Base-by-base conservation (phyloP, 2,113 vertebrate genomes). In the Notarius quadriscutis region DNA sequence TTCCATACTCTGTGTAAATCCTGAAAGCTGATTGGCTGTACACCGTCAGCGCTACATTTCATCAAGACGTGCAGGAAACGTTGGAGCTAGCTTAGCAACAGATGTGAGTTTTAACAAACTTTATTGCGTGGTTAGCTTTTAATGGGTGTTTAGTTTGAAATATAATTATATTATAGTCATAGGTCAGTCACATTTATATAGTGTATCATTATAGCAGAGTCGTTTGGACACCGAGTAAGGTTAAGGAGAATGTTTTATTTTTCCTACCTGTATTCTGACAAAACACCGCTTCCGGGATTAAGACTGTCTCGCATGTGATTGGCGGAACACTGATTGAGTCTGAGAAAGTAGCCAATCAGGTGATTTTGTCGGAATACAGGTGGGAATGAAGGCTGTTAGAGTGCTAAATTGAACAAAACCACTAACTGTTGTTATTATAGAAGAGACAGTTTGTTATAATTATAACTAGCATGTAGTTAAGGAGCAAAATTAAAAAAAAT, bases 21-120 rank as follows among this genome's bases (percentile, higher is more conserved):
- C 27, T 72, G 10, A n/a, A 57, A 80, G 27, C 50, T n/a, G 87
- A 88, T 90, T 90, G 89, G 89, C 63, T 86, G 67, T 0, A 27
- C 0, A 5, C 11, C 30, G 11, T 67, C 60, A 86, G 57, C 74
- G 63, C 58, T 4, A n/a, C 25, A 74, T 41, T 89, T 41, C 7
- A 18, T 41, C 12, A 50, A 84, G 62, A 81, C 89, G 87, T 69
- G 65, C 75, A 10, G 71, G 18, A 15, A 84, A 88, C 87, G 87
- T 86, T 55, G 57, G 34, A 58, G 12, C 34, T 82, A 72, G 67
- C 41, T 4, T 74, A 48, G n/a, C 53, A 63, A 83, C 12, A 77
- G 10, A 25, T 6, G 83, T 84, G 53, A 74, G 83, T 84, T 74
- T 58, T 55, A 20, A 34, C 17, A 58, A 7, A 34, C 7, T 0